Percentiles rank a stretch among this genome's conserved stretches.
Conservation (phyloP, 2,888 invertebrate genomes). For the Lysandra bellargus region DNA sequence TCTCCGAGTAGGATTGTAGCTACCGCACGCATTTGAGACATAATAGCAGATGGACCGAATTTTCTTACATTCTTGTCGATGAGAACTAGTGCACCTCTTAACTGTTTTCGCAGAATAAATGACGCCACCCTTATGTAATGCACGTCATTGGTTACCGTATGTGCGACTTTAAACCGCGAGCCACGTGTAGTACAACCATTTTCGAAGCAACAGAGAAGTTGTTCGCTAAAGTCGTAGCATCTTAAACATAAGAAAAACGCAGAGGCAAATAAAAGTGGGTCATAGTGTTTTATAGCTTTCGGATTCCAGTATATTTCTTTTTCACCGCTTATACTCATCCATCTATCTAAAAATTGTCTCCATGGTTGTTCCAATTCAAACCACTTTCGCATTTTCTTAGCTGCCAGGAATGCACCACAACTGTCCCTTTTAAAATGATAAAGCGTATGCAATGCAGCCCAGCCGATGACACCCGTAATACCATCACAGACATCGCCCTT, state of each 20-base stretch:
- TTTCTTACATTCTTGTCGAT: constrained; percentile 52
- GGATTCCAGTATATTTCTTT: constrained; percentile 70
- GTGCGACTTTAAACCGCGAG: constrained; percentile 43
- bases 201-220: constrained; percentile 58
- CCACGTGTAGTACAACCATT: constrained; percentile 57
- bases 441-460: constrained; percentile 67
- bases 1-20: constrained; percentile 53
- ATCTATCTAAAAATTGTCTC: constrained; percentile 57
- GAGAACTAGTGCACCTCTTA: constrained; percentile 53
- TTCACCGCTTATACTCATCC: constrained; percentile 64
- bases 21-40: constrained; percentile 63
- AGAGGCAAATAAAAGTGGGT: constrained; percentile 66
- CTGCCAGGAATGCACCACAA: constrained; percentile 61
- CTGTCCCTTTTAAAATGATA: constrained; percentile 54
- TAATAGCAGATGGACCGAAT: constrained; percentile 60
- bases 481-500: constrained; percentile 67
- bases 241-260: constrained; percentile 71
- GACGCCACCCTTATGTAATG: constrained; percentile 64
- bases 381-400: constrained; percentile 66
- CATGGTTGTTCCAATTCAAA: constrained; percentile 61
- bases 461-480: constrained; percentile 64
- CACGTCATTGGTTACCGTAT: constrained; percentile 48
- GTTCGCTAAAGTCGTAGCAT: constrained; percentile 61
- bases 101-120: constrained; percentile 51
- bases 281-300: constrained; percentile 47